Conservation (phyloP, 2,113 vertebrate genomes). For the Sinocyclocheilus grahami region DNA sequence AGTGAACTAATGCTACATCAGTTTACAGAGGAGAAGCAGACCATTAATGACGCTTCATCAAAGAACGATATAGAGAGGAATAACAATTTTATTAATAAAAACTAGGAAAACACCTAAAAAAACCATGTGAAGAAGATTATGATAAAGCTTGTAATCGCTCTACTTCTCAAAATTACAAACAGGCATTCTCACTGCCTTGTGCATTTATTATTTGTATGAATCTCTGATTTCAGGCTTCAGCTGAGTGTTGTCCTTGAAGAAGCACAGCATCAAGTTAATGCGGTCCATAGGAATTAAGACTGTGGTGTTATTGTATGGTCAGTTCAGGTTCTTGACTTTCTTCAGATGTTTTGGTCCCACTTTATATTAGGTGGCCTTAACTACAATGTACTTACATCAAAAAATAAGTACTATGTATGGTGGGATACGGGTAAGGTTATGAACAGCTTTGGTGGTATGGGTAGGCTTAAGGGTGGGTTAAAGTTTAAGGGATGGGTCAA, state of each 20-base stretch:
- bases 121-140: not conserved
- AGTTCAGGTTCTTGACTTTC: not conserved
- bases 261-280: not conserved
- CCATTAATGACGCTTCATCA: not conserved
- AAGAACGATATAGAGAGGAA: not conserved
- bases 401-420: no score
- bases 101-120: no score
- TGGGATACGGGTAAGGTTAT: no score
- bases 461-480: no score
- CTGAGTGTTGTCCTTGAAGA: not conserved
- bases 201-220: not conserved
- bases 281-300: not conserved
- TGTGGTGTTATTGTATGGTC: not conserved
- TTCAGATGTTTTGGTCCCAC: no score
- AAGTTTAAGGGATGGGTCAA: no score
- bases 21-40: slow-evolving; percentile 7
- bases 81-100: no score
- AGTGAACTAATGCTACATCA: not conserved
- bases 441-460: no score
- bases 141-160: no score
- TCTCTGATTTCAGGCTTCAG: not conserved
- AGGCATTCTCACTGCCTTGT: not conserved
- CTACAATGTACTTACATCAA: no score
- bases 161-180: not conserved
- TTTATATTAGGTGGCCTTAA: no score